Evolutionary conservation across 2,113 vertebrate genomes (phyloP).

Genomic region (Eulemur macaco): DNA sequence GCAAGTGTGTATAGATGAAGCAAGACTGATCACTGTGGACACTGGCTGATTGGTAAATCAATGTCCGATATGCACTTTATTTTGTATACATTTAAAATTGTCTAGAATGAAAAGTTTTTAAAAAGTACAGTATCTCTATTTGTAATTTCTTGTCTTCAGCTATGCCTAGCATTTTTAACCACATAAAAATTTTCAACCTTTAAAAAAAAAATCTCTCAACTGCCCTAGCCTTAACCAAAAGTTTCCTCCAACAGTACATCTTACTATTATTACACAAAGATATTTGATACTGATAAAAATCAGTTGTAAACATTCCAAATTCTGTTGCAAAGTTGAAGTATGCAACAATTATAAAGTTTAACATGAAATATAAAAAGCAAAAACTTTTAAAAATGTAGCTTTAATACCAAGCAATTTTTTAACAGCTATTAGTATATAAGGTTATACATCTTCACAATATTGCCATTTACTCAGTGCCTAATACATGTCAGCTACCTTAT

Average conservation of each 20-base stretch:
- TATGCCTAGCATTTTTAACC: conserved; percentile 22
- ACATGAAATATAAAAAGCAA: conserved; percentile 15
- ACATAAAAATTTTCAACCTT: conserved; percentile 1
- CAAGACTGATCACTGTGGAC: neutral
- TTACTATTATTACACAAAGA: conserved; percentile 22
- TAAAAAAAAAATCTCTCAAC: neutral
- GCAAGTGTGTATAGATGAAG: neutral
- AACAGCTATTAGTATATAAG: neutral
- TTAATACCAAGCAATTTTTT: conserved; percentile 35
- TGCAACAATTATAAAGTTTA: neutral
- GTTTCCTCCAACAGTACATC: neutral
- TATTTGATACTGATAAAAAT: conserved; percentile 42
- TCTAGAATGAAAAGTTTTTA: neutral
- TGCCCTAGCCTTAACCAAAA: conserved; percentile 8
- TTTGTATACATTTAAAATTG: conserved; percentile 9
- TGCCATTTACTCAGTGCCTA: neutral
- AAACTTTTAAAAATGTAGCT: neutral
- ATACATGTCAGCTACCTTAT: conserved; percentile 14
- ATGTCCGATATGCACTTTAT: neutral
- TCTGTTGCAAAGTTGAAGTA: neutral
- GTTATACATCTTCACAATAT: conserved; percentile 27
- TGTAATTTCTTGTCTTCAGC: neutral
- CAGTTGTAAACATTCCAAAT: neutral
- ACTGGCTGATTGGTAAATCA: neutral
- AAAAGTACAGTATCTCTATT: neutral